Conservation (phyloP, 1,140 invertebrate genomes). For the Neelides sp. region DNA sequence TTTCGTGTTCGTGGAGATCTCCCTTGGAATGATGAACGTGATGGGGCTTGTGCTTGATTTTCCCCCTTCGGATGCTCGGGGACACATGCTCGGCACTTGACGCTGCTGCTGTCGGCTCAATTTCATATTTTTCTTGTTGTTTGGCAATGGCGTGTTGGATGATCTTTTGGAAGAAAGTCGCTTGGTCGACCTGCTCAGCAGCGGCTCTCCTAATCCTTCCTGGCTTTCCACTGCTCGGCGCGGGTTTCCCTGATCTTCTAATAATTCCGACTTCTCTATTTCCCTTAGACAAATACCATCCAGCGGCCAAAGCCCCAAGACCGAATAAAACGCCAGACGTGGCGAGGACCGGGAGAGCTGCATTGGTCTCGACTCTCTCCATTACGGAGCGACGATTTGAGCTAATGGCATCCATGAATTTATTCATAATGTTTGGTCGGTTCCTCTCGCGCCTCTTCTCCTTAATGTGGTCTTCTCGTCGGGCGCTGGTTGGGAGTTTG, state of each 20-base stretch:
- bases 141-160: conserved; percentile 30
- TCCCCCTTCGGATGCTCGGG: neutral
- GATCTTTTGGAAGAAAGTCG: conserved; percentile 30
- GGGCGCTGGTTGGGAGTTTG: neutral
- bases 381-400: conserved; percentile 28
- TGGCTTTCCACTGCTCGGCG: conserved; percentile 27
- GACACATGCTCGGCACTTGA: neutral
- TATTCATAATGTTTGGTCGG: neutral
- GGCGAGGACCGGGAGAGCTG: conserved; percentile 43
- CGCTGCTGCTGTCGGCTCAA: neutral
- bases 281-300: conserved; percentile 47
- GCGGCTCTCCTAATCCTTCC: conserved; percentile 33
- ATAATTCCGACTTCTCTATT: conserved; percentile 33
- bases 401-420: neutral
- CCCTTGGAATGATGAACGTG: conserved; percentile 4
- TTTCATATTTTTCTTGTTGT: conserved; percentile 23
- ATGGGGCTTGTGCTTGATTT: neutral
- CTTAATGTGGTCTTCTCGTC: neutral
- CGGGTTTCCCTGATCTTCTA: conserved; percentile 34
- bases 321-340: conserved; percentile 64
- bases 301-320: conserved; percentile 61
- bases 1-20: conserved; percentile 12
- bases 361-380: conserved; percentile 55
- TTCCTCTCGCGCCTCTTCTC: neutral
- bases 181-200: conserved; percentile 27